These are phyloP conservation scores for Drosophila neonasuta DNA, from an alignment of 2,888 invertebrate genomes.

Conservation along the genomic window DNA sequence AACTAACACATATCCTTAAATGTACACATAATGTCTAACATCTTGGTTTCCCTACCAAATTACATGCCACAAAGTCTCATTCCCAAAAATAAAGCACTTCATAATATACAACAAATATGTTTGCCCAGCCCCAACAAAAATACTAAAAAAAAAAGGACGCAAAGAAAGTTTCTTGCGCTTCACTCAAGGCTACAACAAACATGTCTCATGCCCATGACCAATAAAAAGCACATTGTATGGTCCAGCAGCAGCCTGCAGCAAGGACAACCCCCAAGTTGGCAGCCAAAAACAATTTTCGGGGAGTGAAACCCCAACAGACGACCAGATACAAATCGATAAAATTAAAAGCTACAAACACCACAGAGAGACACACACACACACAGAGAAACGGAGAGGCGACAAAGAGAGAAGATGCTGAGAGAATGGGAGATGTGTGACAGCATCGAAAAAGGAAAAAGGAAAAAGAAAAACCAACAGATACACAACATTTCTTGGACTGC, in stretches of 20 bases:
- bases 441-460: conserved; percentile 14
- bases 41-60: not conserved
- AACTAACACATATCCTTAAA: not conserved
- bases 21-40: not conserved
- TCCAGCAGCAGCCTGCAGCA: conserved; percentile 42
- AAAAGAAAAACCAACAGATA: conserved; percentile 32
- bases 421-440: conserved; percentile 28
- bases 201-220: conserved; percentile 57
- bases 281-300: conserved; percentile 44
- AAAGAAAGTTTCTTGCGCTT: conserved; percentile 9
- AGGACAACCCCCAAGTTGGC: conserved; percentile 34
- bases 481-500: conserved; percentile 9
- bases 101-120: not conserved
- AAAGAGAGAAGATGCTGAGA: not conserved
- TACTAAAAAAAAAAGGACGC: not conserved
- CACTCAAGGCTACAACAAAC: conserved; percentile 49
- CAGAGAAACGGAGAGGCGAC: not conserved
- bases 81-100: conserved; percentile 1
- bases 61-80: not conserved
- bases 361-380: not conserved
- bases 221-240: conserved; percentile 68
- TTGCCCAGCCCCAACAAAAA: not conserved
- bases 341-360: conserved; percentile 47
- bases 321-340: conserved; percentile 69
- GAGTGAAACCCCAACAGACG: conserved; percentile 35